Conservation (phyloP, 2,888 invertebrate species). For the Endotricha flammealis region DNA sequence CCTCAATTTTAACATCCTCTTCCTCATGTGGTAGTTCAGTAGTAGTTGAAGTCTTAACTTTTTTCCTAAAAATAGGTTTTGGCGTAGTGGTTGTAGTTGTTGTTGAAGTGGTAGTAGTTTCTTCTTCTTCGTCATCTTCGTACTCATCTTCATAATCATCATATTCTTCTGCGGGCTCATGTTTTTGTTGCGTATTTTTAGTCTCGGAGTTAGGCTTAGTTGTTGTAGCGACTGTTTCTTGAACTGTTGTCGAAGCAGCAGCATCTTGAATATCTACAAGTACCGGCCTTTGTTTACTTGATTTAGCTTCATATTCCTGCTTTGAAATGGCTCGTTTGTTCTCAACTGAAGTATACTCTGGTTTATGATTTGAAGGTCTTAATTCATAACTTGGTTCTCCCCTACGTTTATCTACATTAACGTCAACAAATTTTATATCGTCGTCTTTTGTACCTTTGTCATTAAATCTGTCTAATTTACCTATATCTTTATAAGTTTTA, state of each 20-base stretch:
- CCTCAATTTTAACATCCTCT: constrained; percentile 25
- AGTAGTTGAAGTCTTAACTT: constrained; percentile 31
- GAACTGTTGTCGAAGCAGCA: constrained; percentile 41
- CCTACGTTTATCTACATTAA: constrained; percentile 50
- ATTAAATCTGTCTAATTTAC: constrained; percentile 49
- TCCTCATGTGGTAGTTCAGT: constrained; percentile 29
- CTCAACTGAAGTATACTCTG: constrained; percentile 49
- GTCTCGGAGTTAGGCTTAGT: constrained; percentile 16
- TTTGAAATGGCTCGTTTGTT: constrained; percentile 49
- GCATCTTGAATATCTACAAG: constrained; percentile 31
- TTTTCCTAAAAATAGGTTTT: constrained; percentile 39
- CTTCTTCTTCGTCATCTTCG: constrained; percentile 29
- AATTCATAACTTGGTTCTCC: constrained; percentile 68
- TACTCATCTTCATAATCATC: constrained; percentile 42
- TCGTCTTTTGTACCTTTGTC: constrained; percentile 25
- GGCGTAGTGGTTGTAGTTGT: constrained; percentile 40
- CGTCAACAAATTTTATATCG: constrained; percentile 45
- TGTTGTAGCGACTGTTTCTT: constrained; percentile 31
- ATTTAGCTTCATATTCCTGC: constrained; percentile 44
- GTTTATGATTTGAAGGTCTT: constrained; percentile 51
- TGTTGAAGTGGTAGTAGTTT: constrained; percentile 19
- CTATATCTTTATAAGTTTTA: constrained; percentile 54
- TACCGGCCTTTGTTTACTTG: constrained; percentile 22
- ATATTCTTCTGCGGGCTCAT: constrained; percentile 34
- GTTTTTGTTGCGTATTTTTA: constrained; percentile 12